A percentile compares a stretch with the other conserved stretches of the same genome.
These are phyloP conservation scores for Urocitellus parryii DNA, from an alignment of 2,113 vertebrate genomes.

Conservation along the genomic window DNA sequence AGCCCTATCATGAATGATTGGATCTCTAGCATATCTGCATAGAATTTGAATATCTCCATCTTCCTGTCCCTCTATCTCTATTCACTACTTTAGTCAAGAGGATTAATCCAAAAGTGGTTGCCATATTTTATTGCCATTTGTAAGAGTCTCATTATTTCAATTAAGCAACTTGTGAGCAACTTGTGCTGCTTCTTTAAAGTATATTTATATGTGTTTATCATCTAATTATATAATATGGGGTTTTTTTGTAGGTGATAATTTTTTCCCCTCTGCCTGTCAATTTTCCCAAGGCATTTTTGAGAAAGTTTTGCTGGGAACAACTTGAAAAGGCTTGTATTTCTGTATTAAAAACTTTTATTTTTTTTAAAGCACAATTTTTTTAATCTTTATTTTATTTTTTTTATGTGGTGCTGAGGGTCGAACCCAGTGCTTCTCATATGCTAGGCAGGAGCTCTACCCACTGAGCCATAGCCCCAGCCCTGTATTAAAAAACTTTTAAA, in stretches of 20 bases:
- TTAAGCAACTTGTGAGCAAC: slow-evolving; percentile 65
- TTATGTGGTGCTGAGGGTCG: no score
- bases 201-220: slow-evolving; percentile 73
- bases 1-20: not conserved
- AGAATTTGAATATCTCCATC: slow-evolving; percentile 80
- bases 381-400: no score
- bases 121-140: slow-evolving; percentile 77
- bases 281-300: slow-evolving; percentile 53
- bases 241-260: slow-evolving; percentile 71
- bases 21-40: slow-evolving; percentile 73
- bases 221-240: slow-evolving; percentile 69
- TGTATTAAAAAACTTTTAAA: not conserved
- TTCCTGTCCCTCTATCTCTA: slow-evolving; percentile 79
- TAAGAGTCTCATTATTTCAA: slow-evolving; percentile 70
- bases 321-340: slow-evolving; percentile 56
- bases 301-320: slow-evolving; percentile 34
- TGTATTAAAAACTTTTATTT: not conserved
- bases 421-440: no score
- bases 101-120: slow-evolving; percentile 71
- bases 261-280: slow-evolving; percentile 26
- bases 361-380: no score
- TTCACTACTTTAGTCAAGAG: slow-evolving; percentile 80
- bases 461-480: not conserved
- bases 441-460: no score
- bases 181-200: slow-evolving; percentile 78